These are phyloP conservation scores for Pycnonotus jocosus DNA, from an alignment of 2,113 vertebrate genomes.

Conservation along the genomic window DNA sequence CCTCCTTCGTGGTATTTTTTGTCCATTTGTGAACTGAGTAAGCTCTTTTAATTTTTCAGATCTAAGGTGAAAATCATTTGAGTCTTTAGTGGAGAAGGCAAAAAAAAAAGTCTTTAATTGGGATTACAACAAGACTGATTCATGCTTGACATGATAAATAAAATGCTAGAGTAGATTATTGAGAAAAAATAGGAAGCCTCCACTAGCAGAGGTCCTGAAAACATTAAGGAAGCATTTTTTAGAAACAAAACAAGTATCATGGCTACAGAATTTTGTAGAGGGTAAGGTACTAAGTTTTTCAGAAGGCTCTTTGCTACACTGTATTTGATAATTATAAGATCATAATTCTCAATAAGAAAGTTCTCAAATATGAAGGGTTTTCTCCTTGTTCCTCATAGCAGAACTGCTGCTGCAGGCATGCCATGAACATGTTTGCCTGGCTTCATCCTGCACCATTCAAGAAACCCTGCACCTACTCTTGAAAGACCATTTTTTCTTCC, in stretches of 20 bases:
- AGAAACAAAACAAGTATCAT: neutral
- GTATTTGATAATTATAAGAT: neutral
- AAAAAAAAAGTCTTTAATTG: neutral
- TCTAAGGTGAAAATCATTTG: neutral
- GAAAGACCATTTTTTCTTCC: neutral
- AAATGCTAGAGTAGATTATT: neutral
- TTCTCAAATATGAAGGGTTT: neutral
- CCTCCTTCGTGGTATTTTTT: neutral
- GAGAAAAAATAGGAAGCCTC: neutral
- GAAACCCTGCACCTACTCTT: neutral
- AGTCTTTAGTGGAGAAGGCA: neutral
- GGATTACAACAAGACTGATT: neutral
- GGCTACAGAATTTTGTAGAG: neutral
- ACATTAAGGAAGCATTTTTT: neutral
- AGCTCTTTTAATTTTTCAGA: neutral
- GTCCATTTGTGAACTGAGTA: neutral
- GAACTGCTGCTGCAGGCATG: neutral
- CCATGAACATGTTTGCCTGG: neutral
- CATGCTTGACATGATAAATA: neutral
- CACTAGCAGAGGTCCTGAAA: neutral
- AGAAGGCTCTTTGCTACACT: neutral
- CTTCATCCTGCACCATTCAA: neutral
- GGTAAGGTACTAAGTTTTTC: neutral
- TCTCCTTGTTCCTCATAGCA: neutral
- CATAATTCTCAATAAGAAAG: neutral